phyloP scores from a whole-genome alignment of 2,797 vertebrate species.

The Arremon aurantiirostris region DNA sequence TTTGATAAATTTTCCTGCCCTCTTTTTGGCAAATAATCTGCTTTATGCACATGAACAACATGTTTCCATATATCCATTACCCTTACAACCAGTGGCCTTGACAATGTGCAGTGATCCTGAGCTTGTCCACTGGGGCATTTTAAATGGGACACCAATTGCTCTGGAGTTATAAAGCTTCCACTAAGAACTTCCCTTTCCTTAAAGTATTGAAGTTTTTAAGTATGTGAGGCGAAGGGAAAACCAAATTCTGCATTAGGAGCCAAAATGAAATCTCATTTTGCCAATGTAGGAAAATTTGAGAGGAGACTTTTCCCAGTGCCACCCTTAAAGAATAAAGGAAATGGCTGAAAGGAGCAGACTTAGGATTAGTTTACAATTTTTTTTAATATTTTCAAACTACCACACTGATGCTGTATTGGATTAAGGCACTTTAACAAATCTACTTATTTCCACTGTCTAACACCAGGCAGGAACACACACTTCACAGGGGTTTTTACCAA shows the following conservation, averaged over 20 bases:
- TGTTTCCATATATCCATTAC: neutral
- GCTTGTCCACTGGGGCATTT: neutral
- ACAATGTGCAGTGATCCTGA: neutral
- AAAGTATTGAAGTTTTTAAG: neutral
- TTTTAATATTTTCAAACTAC: neutral
- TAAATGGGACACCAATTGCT: neutral
- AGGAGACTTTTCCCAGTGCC: neutral
- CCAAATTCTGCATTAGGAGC: neutral
- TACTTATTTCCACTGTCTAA: neutral
- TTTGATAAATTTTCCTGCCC: neutral
- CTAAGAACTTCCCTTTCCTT: neutral
- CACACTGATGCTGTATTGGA: neutral
- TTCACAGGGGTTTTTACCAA: neutral
- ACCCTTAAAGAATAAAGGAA: neutral
- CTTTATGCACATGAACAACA: neutral
- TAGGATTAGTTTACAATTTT: neutral
- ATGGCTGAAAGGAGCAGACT: neutral
- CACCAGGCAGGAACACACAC: constrained; percentile 9
- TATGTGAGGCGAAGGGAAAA: neutral
- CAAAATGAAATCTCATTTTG: neutral
- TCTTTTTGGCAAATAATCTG: neutral
- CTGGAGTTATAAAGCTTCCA: neutral
- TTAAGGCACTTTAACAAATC: neutral
- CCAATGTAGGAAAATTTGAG: neutral
- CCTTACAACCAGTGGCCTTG: neutral